Evolutionary conservation across 92 coral and sea anemone species (phyloP), one percentile per base, ranked within the genome.

Genomic region (Palythoa caribaeorum): DNA sequence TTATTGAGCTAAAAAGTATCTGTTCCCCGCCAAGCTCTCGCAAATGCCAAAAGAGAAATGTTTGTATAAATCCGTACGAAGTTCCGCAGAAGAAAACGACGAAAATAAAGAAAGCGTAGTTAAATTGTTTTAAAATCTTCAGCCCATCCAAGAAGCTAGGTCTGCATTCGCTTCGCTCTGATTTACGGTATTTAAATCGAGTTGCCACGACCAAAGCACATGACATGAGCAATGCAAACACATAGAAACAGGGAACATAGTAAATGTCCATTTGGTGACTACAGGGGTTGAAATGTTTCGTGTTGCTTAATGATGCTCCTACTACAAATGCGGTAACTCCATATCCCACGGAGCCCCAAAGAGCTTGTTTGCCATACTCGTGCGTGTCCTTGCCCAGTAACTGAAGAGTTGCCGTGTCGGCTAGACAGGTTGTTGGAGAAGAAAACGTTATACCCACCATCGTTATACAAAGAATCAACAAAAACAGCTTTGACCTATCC

Each of bases 391-490:
- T 90, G 21, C 98, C 99, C 38, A 97, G 94, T 20, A 93, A 71
- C 92, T 97, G 99, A 78, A 97, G 91, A 10, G 99, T 97, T 28
- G 99, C 99, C 71, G 98, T 97, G 84, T 97, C 99, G 13, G 99
- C 99, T 55, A 97, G 90, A 80, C 98, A 95, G 48, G 96, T 96
- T 15, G 99, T 89, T 0, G 99, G 99, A 2, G 99, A 94, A 13
- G 98, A 95, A 79, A 97, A 97, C 71, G 96, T 90, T 51, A 94
- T 90, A 38, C 99, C 98, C 15, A 92, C 40, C 48, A 92, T 92
- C 1, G 91, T 94, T 57, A 95, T 94, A 35, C 92, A 87, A 78
- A 97, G 92, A 62, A 94, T 92, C 13, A 95, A 89, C 28, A 97
- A 78, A 83, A 92, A 97, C 75, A 97, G 47, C 62, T 89, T 73